Base-by-base conservation (phyloP, 2,113 vertebrate species). In the Rhinopithecus roxellana region DNA sequence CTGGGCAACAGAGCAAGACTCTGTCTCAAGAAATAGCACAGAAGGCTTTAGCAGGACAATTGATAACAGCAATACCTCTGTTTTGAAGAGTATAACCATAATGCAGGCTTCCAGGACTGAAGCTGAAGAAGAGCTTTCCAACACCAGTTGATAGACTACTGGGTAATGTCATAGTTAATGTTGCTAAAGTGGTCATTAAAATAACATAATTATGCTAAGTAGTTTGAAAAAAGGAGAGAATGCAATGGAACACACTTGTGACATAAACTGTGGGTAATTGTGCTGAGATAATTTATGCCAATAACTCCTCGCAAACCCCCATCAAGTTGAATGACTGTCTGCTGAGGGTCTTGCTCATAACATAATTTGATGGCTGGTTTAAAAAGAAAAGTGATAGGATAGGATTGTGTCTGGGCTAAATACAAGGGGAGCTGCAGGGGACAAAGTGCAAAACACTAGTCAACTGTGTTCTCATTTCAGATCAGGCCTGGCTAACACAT, bases 161-260 rank as follows among this genome's bases (percentile, higher is more conserved):
- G 64, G 50, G 48, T 45, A 84, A 25, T 57, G 13, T 89, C 43
- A 40, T 95, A 90, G 97, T 94, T 87, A 92, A 93, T 80, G 35
- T 92, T 80, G 64, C 83, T 83, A 25, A 20, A 94, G 38, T 74
- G 52, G 59, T 95, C 94, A 90, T 95, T 95, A 97, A 97, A 95
- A 92, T n/a, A 88, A 10, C 82, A 79, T 22, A 82, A 95, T 94
- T 90, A 83, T 96, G 55, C 69, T 90, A 95, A 98, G 79, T 67
- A 87, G 59, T 96, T 96, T 82, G 67, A 81, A 35, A 97, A n/a
- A 45, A 6, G 30, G 30, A 45, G 35, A 45, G 38, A 43, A 30
- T 55, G 45, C 17, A 43, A 86, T 75, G 11, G 35, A 32, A 81
- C 43, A 85, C 43, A 90, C 27, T 10, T 89, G 32, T 94, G 64